Base-by-base conservation (phyloP, 37 sponge, comb jelly and placozoan genomes). In the Halisarca cf. caerulea region DNA sequence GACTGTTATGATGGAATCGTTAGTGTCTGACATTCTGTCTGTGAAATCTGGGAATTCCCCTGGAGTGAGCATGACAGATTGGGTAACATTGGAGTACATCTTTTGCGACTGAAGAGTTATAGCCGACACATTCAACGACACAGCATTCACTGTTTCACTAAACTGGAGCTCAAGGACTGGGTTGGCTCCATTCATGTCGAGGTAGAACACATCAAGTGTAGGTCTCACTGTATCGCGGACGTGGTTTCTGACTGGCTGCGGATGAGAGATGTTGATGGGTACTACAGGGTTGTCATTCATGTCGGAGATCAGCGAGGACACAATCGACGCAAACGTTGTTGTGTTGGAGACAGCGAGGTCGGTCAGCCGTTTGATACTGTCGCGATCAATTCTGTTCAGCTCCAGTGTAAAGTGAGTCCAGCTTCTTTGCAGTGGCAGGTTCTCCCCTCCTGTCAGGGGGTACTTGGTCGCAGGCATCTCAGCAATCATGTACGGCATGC, bases 71-170 rank as follows among this genome's bases (percentile, higher is more conserved):
- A 86, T 66, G 39, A 88, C 78, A n/a, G 23, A 80, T 66, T 89
- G 81, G 58, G 88, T 85, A 30, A 58, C 80, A 1, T 66, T 53
- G 20, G 20, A 59, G 18, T 75, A 27, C 21, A 68, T 18, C 36
- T 2, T 23, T 8, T 9, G 23, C 2, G 89, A 89, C 78, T 91
- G 97, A 15, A 96, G 51, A 4, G 86, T 91, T 51, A 96, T 84
- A 2, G 44, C 74, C 9, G 88, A 78, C 0, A 96, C 90, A 82
- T 96, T 87, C 27, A 96, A 51, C 8, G 87, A 85, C 23, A 66
- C 43, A 30, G 87, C 85, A 83, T 91, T 85, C 15, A 96, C 90
- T 17, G 97, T 93, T 83, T 96, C 94, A 71, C 80, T 87, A 78
- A 93, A 91, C 25, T 81, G 75, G 17, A 96, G 69, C 36, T 87